These are phyloP conservation scores for Acanthosepion lycidas DNA, from an alignment of 2,888 invertebrate species.

Conservation along the genomic window DNA sequence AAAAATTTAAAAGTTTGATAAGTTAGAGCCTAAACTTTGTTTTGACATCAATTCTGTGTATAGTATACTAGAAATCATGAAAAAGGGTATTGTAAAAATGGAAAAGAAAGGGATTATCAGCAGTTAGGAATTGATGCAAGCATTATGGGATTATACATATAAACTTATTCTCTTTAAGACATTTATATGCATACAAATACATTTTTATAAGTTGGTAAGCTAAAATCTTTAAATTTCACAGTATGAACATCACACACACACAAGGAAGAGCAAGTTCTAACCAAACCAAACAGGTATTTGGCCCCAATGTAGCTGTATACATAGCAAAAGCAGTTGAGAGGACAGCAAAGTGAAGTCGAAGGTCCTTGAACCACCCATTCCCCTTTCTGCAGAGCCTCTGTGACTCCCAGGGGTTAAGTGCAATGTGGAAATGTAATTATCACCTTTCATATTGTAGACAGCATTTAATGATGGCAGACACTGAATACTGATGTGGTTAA, in stretches of 20 bases:
- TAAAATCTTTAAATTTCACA: background rate
- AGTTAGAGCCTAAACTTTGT: too few relatives aligned
- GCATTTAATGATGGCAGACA: slow-evolving; percentile 10
- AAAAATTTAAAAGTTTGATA: too few relatives aligned
- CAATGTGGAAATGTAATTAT: slow-evolving; percentile 5
- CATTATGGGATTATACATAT: too few relatives aligned
- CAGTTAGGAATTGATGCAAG: too few relatives aligned
- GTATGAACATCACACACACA: background rate
- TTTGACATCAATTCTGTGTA: too few relatives aligned
- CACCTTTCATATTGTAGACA: background rate
- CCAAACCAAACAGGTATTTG: background rate
- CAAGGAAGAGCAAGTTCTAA: background rate
- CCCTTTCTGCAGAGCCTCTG: background rate
- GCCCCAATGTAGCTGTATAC: background rate
- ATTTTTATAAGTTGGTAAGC: too few relatives aligned
- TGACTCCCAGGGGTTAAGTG: slow-evolving; percentile 33
- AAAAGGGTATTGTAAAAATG: too few relatives aligned
- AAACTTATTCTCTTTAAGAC: too few relatives aligned
- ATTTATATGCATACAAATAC: too few relatives aligned
- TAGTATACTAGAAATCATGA: too few relatives aligned
- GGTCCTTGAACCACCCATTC: background rate
- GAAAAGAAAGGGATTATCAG: too few relatives aligned
- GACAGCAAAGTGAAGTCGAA: too few relatives aligned
- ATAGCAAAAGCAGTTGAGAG: background rate
- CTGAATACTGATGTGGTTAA: background rate